A percentile compares a stretch with the other conserved stretches of the same genome.
Evolutionary conservation across 2,888 invertebrate genomes (phyloP).

Genomic region (Latrodectus elegans): DNA sequence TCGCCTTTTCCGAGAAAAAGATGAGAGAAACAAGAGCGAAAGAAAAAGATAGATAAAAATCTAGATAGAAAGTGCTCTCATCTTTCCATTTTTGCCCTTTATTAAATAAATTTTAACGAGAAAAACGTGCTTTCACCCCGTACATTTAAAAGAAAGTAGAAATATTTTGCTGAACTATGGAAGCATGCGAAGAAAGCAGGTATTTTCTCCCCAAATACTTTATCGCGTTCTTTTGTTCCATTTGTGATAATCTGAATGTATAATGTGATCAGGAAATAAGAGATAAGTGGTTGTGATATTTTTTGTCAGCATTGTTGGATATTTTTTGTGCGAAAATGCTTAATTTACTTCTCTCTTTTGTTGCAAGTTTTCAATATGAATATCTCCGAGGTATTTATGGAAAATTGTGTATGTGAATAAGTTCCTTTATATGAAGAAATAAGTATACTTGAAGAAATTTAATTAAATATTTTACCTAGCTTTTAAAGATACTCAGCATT

Average conservation of each 20-base stretch:
- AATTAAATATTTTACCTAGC: too few relatives aligned
- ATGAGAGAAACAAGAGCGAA: slow-evolving; percentile 19
- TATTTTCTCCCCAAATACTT: slow-evolving; percentile 37
- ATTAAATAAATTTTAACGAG: slow-evolving; percentile 66
- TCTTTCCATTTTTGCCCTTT: slow-evolving; percentile 35
- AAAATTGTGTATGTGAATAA: too few relatives aligned
- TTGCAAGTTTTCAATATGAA: neutral
- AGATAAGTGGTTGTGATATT: slow-evolving; percentile 40
- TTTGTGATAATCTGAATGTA: slow-evolving; percentile 37
- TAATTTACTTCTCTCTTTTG: slow-evolving; percentile 3
- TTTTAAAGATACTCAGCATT: too few relatives aligned
- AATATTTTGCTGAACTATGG: slow-evolving; percentile 25
- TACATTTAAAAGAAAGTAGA: slow-evolving; percentile 25
- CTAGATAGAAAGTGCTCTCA: slow-evolving; percentile 35
- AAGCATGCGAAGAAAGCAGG: slow-evolving; percentile 7
- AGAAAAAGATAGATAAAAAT: slow-evolving; percentile 46
- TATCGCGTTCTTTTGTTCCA: slow-evolving; percentile 36
- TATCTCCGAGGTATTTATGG: too few relatives aligned
- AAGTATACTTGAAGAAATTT: too few relatives aligned
- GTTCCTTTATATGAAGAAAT: too few relatives aligned
- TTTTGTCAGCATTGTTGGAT: neutral
- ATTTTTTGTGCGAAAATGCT: neutral
- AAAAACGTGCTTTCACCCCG: slow-evolving; percentile 51
- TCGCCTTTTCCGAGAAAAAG: slow-evolving; percentile 28
- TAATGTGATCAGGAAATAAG: slow-evolving; percentile 42